Base-by-base conservation (phyloP, 2,888 invertebrate genomes). In the Thecocarcelia acutangulata region DNA sequence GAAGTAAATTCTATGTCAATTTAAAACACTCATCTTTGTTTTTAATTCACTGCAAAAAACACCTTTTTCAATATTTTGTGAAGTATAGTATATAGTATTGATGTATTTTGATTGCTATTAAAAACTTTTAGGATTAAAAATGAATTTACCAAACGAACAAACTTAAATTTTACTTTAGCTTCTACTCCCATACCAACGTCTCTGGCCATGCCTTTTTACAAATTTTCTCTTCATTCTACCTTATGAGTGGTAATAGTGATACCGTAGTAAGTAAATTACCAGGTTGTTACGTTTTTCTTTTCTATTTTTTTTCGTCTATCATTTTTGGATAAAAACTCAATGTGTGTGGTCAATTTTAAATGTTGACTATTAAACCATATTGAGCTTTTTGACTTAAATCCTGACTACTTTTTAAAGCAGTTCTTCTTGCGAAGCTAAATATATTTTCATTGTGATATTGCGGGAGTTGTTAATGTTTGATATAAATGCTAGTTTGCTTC, bases 311-410 rank as follows among this genome's bases (percentile, higher is more conserved):
- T n/a, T 56, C 17, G 15, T 37, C 9, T 58, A 19, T 28, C 28
- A 59, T 46, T 54, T 46, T 37, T 66, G 42, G 68, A 44, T 46
- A 58, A 42, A 48, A 42, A 64, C 56, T 54, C 66, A 70, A 70
- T 78, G 82, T 82, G 82, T 82, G 82, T 82, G 82, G 82, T 66
- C 82, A 82, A 64, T 75, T 74, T 82, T 82, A 82, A 82, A 82
- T 82, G 78, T 54, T 75, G 78, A 66, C 82, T 82, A 75, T 82
- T 82, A 82, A 64, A 78, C 70, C 82, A 82, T 74, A 82, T 82
- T 82, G 82, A 74, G 78, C 78, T 70, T 59, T 78, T 78, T 70
- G 59, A 78, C 78, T 82, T 54, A 70, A 78, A 70, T 74, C 66
- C 78, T 63, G 68, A 72, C 76, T 68, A 42, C 24, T 37, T 63